A percentile compares a stretch with the other conserved stretches of the same genome.
Conservation (phyloP, 2,113 vertebrate genomes). For the Thinocorus orbignyianus region DNA sequence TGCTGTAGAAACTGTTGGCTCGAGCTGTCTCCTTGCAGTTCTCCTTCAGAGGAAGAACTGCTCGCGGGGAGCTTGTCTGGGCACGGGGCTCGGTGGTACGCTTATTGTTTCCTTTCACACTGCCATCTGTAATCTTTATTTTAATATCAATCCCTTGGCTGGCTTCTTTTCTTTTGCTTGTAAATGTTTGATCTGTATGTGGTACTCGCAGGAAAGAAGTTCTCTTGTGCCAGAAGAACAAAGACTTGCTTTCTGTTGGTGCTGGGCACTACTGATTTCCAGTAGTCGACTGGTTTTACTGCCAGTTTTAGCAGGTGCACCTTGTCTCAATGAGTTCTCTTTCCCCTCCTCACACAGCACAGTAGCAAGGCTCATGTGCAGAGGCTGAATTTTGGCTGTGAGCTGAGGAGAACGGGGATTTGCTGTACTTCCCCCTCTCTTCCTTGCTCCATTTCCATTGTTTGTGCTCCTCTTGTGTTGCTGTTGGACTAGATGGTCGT, state of each 20-base stretch:
- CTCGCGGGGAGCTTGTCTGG: neutral
- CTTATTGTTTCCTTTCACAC: neutral
- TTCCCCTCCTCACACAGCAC: neutral
- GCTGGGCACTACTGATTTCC: neutral
- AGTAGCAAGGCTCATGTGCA: neutral
- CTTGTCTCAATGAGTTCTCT: constrained; percentile 32
- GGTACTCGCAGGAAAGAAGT: neutral
- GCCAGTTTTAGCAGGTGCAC: constrained; percentile 59
- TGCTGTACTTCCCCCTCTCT: constrained; percentile 11
- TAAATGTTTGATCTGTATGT: constrained; percentile 24
- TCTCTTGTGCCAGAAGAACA: constrained; percentile 27
- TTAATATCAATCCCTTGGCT: neutral
- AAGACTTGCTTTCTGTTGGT: constrained; percentile 34
- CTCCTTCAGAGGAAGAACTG: constrained; percentile 28
- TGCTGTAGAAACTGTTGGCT: constrained; percentile 65
- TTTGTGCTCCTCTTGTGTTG: neutral
- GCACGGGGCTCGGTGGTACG: neutral
- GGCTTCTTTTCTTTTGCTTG: neutral
- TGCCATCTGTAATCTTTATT: neutral
- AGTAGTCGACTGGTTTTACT: neutral
- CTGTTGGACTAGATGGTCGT: neutral
- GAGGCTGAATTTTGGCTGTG: neutral
- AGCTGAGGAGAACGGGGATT: neutral
- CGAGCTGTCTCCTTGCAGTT: constrained; percentile 8
- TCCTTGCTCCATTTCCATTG: neutral